Evolutionary conservation across 2,797 vertebrate species (phyloP), one percentile per base, ranked within the genome.

Genomic region (Pterois miles): DNA sequence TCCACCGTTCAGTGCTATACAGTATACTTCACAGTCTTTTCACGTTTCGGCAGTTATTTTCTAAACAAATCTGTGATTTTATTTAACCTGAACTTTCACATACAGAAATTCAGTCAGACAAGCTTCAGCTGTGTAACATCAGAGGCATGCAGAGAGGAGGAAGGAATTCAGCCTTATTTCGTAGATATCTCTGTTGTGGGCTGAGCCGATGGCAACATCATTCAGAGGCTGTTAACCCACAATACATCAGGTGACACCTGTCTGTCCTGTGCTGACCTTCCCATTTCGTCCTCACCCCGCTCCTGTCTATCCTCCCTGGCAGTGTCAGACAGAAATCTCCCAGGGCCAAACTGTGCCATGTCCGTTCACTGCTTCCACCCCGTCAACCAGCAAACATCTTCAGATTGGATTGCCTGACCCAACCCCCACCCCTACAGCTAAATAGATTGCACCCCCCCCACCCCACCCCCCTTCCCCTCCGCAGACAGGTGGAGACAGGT

Each of bases 331-430:
- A 74, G 72, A 93, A 91, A 85, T 89, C 90, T 91, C 90, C 85
- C 85, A 74, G 80, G 89, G 90, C 85, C 86, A 84, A 88, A 89
- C 75, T 52, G 83, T 81, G 88, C 90, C 83, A 85, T 50, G 88
- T 92, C 90, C 53, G 25, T 63, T 91, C 88, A 75, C 73, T 33
- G 76, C 90, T 90, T 92, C 89, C 87, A 84, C 84, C 89, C 84
- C 33, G 89, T 92, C 90, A 91, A 87, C 86, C 91, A 65, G 84
- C 84, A 89, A 91, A 93, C 89, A 91, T 92, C 85, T 86, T 88
- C 74, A 81, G 83, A 89, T 91, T 88, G 82, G 85, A 85, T 78
- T 81, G 82, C 74, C 74, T 66, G 57, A 85, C 63, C 74, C 75
- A 27, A 7, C 65, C 73, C 74, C 76, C 48, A 16, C 36, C 38